Conservation (phyloP, 2,113 vertebrate genomes). For the Phrynosoma blainvillii region DNA sequence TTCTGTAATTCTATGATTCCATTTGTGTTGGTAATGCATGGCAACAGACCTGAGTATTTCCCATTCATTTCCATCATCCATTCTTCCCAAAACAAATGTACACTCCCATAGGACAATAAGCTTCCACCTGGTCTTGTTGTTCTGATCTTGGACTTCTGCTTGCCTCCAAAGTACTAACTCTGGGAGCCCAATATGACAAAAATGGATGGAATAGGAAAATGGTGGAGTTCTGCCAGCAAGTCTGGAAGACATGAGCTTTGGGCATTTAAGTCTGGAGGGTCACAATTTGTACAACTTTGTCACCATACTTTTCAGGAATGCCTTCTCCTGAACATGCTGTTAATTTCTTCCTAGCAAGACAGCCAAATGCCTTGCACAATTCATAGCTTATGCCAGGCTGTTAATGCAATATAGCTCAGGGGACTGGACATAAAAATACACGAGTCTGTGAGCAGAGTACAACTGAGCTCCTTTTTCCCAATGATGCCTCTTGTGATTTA, state of each 20-base stretch:
- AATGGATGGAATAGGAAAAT: no score
- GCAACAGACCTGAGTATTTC: no score
- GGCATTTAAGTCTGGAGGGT: background rate
- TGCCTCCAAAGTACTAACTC: background rate
- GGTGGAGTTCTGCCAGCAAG: no score
- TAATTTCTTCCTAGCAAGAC: conserved; percentile 19
- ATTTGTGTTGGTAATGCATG: no score
- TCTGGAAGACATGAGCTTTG: no score
- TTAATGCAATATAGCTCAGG: background rate
- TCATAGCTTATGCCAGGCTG: conserved; percentile 21
- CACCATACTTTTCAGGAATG: background rate
- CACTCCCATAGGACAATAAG: background rate
- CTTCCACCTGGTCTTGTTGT: background rate
- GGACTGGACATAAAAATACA: conserved; percentile 23
- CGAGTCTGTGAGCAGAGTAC: background rate
- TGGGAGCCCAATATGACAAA: no score
- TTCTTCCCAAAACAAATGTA: background rate
- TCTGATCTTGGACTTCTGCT: background rate
- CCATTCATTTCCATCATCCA: background rate
- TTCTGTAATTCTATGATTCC: no score
- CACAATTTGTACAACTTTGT: background rate
- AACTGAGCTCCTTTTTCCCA: background rate
- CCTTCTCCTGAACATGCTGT: background rate
- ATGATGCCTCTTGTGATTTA: background rate
- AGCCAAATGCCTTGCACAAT: background rate